These are phyloP conservation scores for Parotocinclus haroldoi DNA, from an alignment of 2,797 vertebrate species.

Conservation along the genomic window DNA sequence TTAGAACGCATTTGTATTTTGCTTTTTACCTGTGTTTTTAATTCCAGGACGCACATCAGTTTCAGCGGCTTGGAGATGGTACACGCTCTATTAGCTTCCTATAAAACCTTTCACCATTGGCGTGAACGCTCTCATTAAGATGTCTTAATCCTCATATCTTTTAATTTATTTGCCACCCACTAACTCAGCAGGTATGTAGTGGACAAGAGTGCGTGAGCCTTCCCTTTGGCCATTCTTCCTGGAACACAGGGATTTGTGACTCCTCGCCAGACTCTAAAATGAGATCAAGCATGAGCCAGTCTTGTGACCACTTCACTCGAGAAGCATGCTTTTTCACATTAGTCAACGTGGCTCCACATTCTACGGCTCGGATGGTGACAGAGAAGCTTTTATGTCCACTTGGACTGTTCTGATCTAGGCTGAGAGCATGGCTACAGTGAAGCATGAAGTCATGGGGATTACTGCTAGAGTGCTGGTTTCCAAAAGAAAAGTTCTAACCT, in stretches of 20 bases:
- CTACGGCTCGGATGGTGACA: conserved; percentile 3
- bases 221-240: conserved; percentile 8
- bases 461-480: too few relatives aligned
- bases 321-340: conserved; percentile 32
- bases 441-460: conserved; percentile 1
- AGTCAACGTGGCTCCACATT: conserved; percentile 14
- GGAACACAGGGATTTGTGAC: neutral
- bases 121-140: too few relatives aligned
- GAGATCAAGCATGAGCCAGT: conserved; percentile 29
- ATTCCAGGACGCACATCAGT: too few relatives aligned
- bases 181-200: neutral
- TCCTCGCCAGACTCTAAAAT: conserved; percentile 24
- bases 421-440: neutral
- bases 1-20: too few relatives aligned
- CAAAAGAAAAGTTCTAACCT: neutral
- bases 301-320: conserved; percentile 40
- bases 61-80: too few relatives aligned
- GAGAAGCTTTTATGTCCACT: neutral
- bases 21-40: too few relatives aligned
- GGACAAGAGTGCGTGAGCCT: conserved; percentile 16
- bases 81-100: too few relatives aligned
- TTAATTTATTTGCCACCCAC: too few relatives aligned
- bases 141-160: too few relatives aligned
- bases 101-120: too few relatives aligned
- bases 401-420: neutral